Percentiles rank a stretch among this genome's conserved stretches.
Evolutionary conservation across 2,113 vertebrate genomes (phyloP).

Genomic region (Aix galericulata): DNA sequence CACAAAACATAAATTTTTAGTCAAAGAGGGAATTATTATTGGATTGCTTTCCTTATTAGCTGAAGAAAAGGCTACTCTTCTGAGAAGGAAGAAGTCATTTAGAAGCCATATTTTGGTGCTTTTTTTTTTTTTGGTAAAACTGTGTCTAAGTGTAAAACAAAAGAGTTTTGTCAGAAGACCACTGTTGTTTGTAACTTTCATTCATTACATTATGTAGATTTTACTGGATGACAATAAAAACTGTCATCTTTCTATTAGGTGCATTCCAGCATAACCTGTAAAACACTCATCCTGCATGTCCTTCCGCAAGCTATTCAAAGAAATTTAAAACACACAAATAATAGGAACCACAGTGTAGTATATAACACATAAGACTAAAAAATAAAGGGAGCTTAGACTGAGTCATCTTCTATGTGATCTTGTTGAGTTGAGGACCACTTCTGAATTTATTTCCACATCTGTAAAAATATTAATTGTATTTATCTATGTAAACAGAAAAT

Average conservation of each 20-base stretch:
- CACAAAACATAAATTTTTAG: background rate
- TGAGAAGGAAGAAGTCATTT: background rate
- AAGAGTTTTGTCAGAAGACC: background rate
- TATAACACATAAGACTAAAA: rapidly evolving
- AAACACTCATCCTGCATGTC: background rate
- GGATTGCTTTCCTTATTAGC: background rate
- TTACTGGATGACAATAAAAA: background rate
- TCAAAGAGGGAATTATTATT: background rate
- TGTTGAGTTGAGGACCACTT: background rate
- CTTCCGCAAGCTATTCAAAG: background rate
- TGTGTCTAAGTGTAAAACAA: background rate
- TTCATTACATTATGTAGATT: background rate
- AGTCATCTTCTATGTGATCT: background rate
- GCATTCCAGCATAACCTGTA: background rate
- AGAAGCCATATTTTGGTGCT: background rate
- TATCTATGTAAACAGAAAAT: background rate
- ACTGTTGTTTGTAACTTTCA: background rate
- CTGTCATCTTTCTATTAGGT: background rate
- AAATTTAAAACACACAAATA: background rate
- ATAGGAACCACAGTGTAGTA: background rate
- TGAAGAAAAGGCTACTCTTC: background rate
- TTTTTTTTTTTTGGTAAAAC: background rate
- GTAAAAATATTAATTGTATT: background rate
- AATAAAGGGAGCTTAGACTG: background rate
- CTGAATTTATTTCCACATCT: background rate